A percentile compares a stretch with the other conserved stretches of the same genome.
Conservation (phyloP, 2,113 vertebrate genomes). For the Clarias macrocephalus region DNA sequence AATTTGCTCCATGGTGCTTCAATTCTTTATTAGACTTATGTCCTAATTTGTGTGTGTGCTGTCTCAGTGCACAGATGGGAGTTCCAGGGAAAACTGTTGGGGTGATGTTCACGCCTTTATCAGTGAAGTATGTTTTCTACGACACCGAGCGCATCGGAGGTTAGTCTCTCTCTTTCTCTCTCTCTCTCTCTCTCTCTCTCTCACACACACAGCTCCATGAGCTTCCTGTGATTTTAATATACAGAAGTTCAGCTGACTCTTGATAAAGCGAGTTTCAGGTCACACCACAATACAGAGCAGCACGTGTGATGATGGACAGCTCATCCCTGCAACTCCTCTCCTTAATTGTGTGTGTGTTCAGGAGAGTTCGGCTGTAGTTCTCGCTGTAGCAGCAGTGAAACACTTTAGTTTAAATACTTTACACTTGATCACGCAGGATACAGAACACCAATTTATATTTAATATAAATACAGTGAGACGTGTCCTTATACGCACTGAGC, state of each 20-base stretch:
- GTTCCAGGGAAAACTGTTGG: slow-evolving; percentile 95
- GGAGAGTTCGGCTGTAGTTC: neutral
- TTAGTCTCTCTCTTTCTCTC: too few relatives aligned
- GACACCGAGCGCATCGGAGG: slow-evolving; percentile 97
- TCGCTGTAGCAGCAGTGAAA: neutral
- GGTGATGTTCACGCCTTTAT: slow-evolving; percentile 96
- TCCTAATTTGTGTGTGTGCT: slow-evolving; percentile 25
- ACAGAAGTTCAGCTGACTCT: too few relatives aligned
- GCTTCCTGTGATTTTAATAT: too few relatives aligned
- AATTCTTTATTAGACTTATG: too few relatives aligned
- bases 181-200: too few relatives aligned
- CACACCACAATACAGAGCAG: too few relatives aligned
- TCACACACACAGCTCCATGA: too few relatives aligned
- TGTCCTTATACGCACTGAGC: neutral
- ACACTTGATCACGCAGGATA: neutral
- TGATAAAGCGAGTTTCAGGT: too few relatives aligned
- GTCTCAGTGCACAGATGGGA: slow-evolving; percentile 90
- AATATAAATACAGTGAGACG: neutral
- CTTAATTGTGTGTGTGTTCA: too few relatives aligned
- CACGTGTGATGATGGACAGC: too few relatives aligned
- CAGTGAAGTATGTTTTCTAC: slow-evolving; percentile 90
- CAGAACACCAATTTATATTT: neutral
- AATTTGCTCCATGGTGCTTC: too few relatives aligned
- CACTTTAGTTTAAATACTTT: neutral
- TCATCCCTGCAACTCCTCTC: too few relatives aligned